Base-by-base conservation (phyloP, 2,113 vertebrate species). In the Megalops atlanticus region DNA sequence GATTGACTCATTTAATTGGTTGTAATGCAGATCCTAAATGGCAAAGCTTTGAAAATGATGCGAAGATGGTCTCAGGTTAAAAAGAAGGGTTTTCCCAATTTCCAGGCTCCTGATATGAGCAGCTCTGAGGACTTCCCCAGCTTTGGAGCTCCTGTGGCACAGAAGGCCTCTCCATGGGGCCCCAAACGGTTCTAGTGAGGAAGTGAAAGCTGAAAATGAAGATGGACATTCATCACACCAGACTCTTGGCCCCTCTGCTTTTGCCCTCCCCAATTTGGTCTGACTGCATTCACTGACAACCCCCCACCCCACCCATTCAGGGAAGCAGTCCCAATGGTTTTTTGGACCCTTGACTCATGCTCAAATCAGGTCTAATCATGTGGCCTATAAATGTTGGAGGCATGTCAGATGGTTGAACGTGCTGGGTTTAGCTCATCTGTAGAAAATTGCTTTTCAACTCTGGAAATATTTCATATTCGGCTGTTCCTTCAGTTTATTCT, bases 51-150 rank as follows among this genome's bases (percentile, higher is more conserved):
- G 58, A 69, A 11, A 14, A 1, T n/a, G 33, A 35, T 72, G 70
- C 31, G 33, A 15, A 16, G 1, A 72, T 38, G 16, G 15, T 10
- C 0, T 4, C 72, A 16, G n/a, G 24, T 40, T 15, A 21, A 40
- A 38, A 33, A 18, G 12, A 18, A 4, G 33, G 15, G 14, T 35
- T 70, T 49, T 39, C 49, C 86, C 47, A 12, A 12, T 15, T 40
- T 70, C 3, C 76, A 99, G 98, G 98, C 98, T 83, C 98, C 98
- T 14, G 98, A 99, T 73, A 96, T 99, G 98, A 98, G 95, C 94
- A 99, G 97, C 90, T 97, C 98, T 43, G 98, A 98, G 93, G 98
- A 99, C 80, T 99, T 99, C 84, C 98, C 98, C 82, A 99, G 96
- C 91, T 99, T 99, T 85, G 97, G 98, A 85, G 96, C 98, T 86